Evolutionary conservation across 2,797 vertebrate species (phyloP).

Genomic region (Poeciliopsis infans): DNA sequence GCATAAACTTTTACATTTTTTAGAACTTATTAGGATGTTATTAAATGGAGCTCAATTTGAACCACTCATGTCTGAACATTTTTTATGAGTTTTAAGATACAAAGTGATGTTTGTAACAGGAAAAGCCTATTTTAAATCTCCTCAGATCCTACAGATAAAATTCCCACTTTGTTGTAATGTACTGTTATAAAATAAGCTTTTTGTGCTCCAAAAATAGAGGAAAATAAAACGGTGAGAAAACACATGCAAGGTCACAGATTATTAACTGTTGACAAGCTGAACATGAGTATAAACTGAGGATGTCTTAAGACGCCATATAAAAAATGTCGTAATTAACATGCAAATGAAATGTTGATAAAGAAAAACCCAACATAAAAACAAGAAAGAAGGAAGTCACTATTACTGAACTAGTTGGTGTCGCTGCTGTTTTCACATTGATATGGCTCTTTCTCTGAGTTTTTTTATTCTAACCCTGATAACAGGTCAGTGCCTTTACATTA

Average conservation of each 20-base stretch:
- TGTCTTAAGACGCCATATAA: background rate
- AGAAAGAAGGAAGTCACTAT: too few relatives aligned
- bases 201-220: background rate
- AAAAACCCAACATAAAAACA: background rate
- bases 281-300: background rate
- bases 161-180: background rate
- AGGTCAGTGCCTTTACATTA: conserved; percentile 32
- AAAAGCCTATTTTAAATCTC: background rate
- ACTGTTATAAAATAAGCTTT: background rate
- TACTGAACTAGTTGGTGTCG: background rate
- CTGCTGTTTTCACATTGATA: background rate
- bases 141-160: background rate
- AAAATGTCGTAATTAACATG: background rate
- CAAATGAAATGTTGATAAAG: background rate
- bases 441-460: conserved; percentile 17
- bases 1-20: background rate
- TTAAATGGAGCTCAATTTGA: background rate
- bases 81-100: background rate
- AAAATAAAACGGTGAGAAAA: background rate
- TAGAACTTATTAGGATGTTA: background rate
- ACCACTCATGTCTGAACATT: background rate
- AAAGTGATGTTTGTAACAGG: background rate
- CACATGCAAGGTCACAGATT: background rate
- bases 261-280: background rate
- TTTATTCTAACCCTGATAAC: conserved; percentile 32